Evolutionary conservation across 92 coral and sea anemone genomes (phyloP).

Genomic region (Chrysogorgia sp.): DNA sequence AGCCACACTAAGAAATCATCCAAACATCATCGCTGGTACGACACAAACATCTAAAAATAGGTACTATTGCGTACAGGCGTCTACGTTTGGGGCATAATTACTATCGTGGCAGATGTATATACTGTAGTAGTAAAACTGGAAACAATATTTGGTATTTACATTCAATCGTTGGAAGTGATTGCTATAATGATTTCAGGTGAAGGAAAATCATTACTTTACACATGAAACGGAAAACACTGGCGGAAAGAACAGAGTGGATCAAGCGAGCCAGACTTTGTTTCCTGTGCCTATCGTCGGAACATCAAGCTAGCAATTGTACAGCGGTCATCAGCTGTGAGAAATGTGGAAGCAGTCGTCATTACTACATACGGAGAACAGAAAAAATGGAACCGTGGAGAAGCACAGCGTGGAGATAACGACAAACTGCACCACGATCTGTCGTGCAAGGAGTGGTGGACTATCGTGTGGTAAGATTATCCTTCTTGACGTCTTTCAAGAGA

Average conservation of each 20-base stretch:
- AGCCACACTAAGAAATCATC: constrained; percentile 50
- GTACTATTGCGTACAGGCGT: too few species aligned
- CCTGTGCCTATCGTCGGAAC: constrained; percentile 35
- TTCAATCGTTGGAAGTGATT: neutral
- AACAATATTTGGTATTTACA: constrained; percentile 4
- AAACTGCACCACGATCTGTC: constrained; percentile 41
- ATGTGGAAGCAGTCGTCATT: constrained; percentile 53
- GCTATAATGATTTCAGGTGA: neutral
- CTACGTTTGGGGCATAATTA: constrained; percentile 16
- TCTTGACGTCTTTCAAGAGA: constrained; percentile 36
- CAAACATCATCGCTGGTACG: constrained; percentile 32
- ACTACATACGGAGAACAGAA: constrained; percentile 50
- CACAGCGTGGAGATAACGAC: constrained; percentile 45
- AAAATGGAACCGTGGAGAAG: neutral
- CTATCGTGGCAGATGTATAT: constrained; percentile 22
- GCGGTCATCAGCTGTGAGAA: constrained; percentile 20
- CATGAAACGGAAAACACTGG: constrained; percentile 4
- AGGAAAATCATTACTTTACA: neutral
- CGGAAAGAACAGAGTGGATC: constrained; percentile 33
- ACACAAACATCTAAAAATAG: neutral
- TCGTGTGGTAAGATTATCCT: constrained; percentile 61
- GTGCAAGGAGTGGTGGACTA: constrained; percentile 29
- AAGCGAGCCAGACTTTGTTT: constrained; percentile 39
- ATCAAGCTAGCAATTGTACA: constrained; percentile 35
- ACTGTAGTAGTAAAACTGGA: too few species aligned